phyloP scores from a whole-genome alignment of 2,888 invertebrate genomes.

The Nomada fabriciana region DNA sequence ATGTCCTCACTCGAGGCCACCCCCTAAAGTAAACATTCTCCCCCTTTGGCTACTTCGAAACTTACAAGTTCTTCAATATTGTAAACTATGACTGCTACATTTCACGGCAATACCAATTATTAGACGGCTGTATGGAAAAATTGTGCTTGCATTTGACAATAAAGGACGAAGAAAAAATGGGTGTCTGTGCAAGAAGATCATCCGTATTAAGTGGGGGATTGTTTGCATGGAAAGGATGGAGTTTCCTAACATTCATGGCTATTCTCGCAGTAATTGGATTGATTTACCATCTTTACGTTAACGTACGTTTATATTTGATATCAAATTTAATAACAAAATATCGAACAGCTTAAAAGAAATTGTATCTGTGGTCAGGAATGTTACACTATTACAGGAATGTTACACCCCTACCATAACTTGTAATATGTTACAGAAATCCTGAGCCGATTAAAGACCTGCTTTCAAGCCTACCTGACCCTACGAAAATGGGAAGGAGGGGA shows the following conservation, averaged over 20 bases:
- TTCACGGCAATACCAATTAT: background rate
- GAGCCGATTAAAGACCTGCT: background rate
- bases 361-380: background rate
- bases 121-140: slow-evolving; percentile 2
- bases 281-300: slow-evolving; percentile 58
- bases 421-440: slow-evolving; percentile 25
- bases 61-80: background rate
- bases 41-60: background rate
- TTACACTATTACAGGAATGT: background rate
- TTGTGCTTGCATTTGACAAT: background rate
- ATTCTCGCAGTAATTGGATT: slow-evolving; percentile 61
- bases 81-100: background rate
- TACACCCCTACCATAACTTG: background rate
- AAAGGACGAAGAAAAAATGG: slow-evolving; percentile 42
- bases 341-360: background rate
- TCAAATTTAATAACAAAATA: background rate
- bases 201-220: slow-evolving; percentile 22
- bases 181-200: slow-evolving; percentile 55
- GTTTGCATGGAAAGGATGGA: slow-evolving; percentile 74
- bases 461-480: background rate
- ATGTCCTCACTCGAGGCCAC: slow-evolving; percentile 1
- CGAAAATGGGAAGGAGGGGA: background rate
- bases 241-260: slow-evolving; percentile 67
- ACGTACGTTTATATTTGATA: slow-evolving; percentile 31
- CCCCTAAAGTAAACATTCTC: background rate